phyloP scores from a whole-genome alignment of 2,797 vertebrate genomes.

The Hylomyscus alleni region DNA sequence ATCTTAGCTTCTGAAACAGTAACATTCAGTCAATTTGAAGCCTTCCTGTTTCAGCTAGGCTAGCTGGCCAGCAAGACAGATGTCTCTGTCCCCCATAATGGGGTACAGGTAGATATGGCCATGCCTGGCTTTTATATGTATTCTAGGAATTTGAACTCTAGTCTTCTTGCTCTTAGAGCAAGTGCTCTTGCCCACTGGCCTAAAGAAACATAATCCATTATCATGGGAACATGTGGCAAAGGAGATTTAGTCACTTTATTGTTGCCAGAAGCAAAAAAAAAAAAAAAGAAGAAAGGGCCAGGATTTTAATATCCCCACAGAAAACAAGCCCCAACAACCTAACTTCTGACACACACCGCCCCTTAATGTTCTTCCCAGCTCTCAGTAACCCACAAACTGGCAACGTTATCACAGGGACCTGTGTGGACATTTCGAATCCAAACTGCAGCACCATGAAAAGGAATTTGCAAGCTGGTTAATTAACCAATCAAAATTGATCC shows the following conservation, averaged over 20 bases:
- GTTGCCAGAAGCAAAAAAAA: background rate
- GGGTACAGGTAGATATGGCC: background rate
- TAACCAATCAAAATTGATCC: conserved; percentile 5
- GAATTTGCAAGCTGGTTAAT: background rate
- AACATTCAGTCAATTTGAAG: background rate
- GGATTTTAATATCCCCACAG: background rate
- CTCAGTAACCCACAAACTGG: background rate
- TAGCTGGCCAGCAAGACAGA: background rate
- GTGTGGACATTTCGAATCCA: background rate
- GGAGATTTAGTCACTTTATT: background rate
- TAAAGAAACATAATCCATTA: background rate
- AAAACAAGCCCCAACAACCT: background rate
- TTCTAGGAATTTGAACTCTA: too few species aligned
- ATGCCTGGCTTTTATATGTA: background rate
- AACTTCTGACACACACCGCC: background rate
- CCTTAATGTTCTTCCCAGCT: background rate
- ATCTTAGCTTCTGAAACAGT: background rate
- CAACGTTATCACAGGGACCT: background rate
- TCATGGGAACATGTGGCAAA: background rate
- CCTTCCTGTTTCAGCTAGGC: background rate
- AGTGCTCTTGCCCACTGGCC: background rate
- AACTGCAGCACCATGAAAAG: background rate
- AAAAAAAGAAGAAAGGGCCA: background rate
- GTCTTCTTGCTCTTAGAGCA: background rate
- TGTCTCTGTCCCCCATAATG: background rate